Evolutionary conservation across 2,113 vertebrate species (phyloP), one percentile per base, ranked within the genome.

Genomic region (Phylloscopus trochiloides): DNA sequence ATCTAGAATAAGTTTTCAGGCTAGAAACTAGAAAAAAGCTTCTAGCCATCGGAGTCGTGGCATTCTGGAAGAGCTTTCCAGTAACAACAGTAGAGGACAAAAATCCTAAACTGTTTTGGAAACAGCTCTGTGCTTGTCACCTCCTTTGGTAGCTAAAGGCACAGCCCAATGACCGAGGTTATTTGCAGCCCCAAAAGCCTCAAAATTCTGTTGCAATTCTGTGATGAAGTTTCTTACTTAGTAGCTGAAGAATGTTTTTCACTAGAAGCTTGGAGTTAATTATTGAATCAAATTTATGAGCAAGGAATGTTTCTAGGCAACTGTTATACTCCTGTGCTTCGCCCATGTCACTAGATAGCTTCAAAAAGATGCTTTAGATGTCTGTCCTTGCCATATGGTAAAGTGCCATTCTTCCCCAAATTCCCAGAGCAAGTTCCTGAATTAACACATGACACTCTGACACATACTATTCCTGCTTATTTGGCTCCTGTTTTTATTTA

Each of bases 261-360:
- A 84, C 36, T 42, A 52, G 83, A 86, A 95, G 59, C 68, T 86
- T 73, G 48, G 78, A 63, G 47, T 86, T 91, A 88, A 88, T 95
- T 71, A 19, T 28, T 67, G 52, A 95, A 81, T 83, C 79, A 62
- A 68, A 77, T 83, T 59, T 86, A 45, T 40, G 76, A 93, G 68
- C 68, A 86, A 88, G 72, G 63, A 81, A 67, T 94, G 88, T 96
- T 95, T 97, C 78, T 83, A 94, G 75, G 94, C 96, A 94, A 80
- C 88, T 97, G 88, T 80, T 86, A 74, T 1, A 76, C 50, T 91
- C 73, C 9, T 92, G 72, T 95, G 82, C 48, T 93, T 95, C 92
- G 90, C 75, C 82, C 85, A 88, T 91, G 93, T 94, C 90, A 73
- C 54, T 80, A 86, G 59, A 73, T 61, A 43, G 81, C 45, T 95